Conservation (phyloP, 2,113 vertebrate genomes). For the Hirundichthys speculiger region DNA sequence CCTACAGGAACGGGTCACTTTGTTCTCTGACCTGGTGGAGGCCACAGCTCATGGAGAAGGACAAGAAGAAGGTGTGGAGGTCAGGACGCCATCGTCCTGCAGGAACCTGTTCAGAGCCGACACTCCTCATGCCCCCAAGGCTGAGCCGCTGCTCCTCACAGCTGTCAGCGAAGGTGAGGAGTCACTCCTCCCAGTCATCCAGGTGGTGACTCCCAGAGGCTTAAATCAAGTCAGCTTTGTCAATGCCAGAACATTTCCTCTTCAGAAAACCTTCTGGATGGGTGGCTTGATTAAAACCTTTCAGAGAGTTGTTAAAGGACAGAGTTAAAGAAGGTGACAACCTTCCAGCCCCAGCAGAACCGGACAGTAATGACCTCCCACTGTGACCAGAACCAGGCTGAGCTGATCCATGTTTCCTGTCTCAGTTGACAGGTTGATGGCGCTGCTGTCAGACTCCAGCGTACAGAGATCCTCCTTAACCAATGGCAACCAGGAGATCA, state of each 20-base stretch:
- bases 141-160: constrained; percentile 83
- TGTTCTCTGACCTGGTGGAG: constrained; percentile 87
- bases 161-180: constrained; percentile 87
- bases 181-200: too few relatives aligned
- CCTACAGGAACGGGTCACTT: constrained; percentile 88
- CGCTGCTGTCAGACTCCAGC: constrained; percentile 79
- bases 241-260: too few relatives aligned
- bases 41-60: constrained; percentile 73
- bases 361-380: too few relatives aligned
- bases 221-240: too few relatives aligned
- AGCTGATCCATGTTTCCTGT: background rate
- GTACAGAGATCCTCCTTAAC: constrained; percentile 66
- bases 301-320: too few relatives aligned
- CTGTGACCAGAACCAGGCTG: background rate
- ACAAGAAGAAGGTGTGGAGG: constrained; percentile 59
- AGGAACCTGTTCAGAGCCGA: constrained; percentile 86
- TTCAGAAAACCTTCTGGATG: too few relatives aligned
- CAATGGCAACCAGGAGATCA: constrained; percentile 77
- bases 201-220: too few relatives aligned
- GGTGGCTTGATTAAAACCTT: too few relatives aligned
- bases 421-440: constrained; percentile 87
- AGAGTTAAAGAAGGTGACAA: too few relatives aligned
- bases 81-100: constrained; percentile 45
- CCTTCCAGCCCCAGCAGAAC: too few relatives aligned
- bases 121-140: constrained; percentile 80